Conservation (phyloP, 2,797 vertebrate species). For the Mionectes olivaceus region DNA sequence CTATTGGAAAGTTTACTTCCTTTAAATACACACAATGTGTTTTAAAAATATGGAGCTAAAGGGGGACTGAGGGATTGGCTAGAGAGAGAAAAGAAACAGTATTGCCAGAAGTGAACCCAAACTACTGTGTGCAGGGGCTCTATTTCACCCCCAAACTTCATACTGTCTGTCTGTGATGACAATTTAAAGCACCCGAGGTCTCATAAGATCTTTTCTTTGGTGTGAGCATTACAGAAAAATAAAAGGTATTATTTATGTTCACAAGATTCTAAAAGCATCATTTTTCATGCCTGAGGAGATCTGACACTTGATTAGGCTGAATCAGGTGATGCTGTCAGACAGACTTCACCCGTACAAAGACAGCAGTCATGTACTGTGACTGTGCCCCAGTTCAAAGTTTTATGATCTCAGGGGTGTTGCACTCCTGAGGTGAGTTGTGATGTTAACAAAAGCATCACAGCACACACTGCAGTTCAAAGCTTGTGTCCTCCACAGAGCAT, state of each 20-base stretch:
- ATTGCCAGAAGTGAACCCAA: neutral
- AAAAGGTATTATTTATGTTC: neutral
- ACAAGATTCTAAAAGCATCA: neutral
- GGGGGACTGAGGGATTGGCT: neutral
- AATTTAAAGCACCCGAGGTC: neutral
- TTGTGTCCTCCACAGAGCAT: neutral
- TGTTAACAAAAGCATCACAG: neutral
- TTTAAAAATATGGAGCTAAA: neutral
- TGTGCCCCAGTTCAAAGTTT: neutral
- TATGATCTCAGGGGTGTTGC: neutral
- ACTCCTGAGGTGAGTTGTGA: neutral
- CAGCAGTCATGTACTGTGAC: neutral
- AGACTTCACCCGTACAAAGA: neutral
- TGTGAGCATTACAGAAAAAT: neutral
- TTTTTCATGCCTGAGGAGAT: neutral
- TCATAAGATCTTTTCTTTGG: neutral
- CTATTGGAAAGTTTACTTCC: neutral
- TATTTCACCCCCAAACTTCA: neutral
- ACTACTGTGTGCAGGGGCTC: neutral
- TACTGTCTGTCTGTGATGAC: neutral
- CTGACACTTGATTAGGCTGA: neutral
- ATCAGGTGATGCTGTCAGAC: neutral
- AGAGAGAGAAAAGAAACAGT: neutral
- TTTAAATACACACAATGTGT: rapidly evolving
- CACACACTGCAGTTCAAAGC: neutral